Conservation (phyloP, 2,113 vertebrate species). For the mouse (Mus musculus) region GRCm39 chr7:16208001-16208500, state of each 20-base stretch:
- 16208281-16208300: neutral
- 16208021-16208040: neutral
- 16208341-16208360: neutral
- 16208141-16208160: neutral
- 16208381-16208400: neutral
- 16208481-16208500: accelerated
- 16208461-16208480: too few relatives aligned
- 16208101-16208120: neutral
- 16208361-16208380: neutral
- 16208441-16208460: accelerated
- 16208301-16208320: neutral
- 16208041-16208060: neutral
- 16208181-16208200: neutral
- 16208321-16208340: neutral
- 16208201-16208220: neutral
- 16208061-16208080: neutral
- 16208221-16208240: neutral
- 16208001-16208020: neutral
- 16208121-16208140: neutral
- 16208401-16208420: neutral
- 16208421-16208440: neutral
- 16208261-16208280: neutral
- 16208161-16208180: neutral
- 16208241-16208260: neutral
- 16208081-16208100: neutral